Percentiles rank a stretch among this genome's conserved stretches.
phyloP scores from a whole-genome alignment of 2,113 vertebrate species.

The Damaliscus lunatus region DNA sequence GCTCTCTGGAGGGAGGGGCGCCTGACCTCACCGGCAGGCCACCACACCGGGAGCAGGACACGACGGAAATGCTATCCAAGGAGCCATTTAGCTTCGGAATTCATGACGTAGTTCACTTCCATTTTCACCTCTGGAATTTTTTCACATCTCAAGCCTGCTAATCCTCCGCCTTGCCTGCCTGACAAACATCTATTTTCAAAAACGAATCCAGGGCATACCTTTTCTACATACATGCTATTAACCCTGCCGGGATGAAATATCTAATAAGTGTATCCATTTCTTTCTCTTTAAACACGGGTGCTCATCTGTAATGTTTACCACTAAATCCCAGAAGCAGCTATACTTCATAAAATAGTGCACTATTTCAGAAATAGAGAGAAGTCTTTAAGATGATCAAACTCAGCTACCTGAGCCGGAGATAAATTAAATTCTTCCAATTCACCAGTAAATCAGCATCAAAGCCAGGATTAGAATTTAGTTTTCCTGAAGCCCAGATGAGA shows the following conservation, averaged over 20 bases:
- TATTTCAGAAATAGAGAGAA: not conserved
- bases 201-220: not conserved
- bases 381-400: not conserved
- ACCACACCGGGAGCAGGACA: rapidly evolving
- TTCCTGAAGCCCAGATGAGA: not conserved
- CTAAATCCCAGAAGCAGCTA: not conserved
- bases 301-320: not conserved
- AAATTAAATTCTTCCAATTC: not conserved
- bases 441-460: not conserved
- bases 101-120: not conserved
- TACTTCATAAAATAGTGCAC: not conserved
- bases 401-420: not conserved
- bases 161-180: not conserved
- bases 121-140: not conserved
- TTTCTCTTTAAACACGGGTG: not conserved
- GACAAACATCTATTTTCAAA: not conserved
- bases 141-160: not conserved
- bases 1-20: too few relatives aligned
- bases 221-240: not conserved
- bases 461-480: not conserved
- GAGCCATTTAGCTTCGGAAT: rapidly evolving
- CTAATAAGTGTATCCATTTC: not conserved
- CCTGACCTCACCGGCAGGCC: rapidly evolving
- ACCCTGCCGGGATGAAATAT: not conserved
- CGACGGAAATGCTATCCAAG: not conserved